Evolutionary conservation across 2,888 invertebrate species (phyloP).

Genomic region (Pyrocoelia pectoralis): DNA sequence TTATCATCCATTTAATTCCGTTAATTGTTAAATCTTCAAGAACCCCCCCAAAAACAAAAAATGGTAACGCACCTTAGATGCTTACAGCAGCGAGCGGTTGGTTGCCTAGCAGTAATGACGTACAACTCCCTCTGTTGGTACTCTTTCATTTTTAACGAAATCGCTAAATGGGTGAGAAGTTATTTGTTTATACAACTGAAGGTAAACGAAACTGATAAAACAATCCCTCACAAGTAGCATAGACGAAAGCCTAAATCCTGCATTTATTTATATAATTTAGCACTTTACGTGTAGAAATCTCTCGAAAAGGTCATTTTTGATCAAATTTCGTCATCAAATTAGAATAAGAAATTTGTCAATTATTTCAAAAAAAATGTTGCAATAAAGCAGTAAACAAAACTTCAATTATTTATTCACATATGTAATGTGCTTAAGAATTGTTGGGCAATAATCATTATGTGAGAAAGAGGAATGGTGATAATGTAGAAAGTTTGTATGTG

Average conservation of each 20-base stretch:
- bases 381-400: background rate
- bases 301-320: too few relatives aligned
- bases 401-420: background rate
- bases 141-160: too few relatives aligned
- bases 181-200: too few relatives aligned
- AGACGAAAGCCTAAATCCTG: too few relatives aligned
- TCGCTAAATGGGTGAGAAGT: too few relatives aligned
- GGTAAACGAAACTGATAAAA: too few relatives aligned
- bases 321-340: too few relatives aligned
- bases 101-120: background rate
- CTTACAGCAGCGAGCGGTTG: background rate
- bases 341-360: background rate
- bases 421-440: background rate
- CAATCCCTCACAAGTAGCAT: too few relatives aligned
- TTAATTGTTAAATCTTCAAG: background rate
- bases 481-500: background rate
- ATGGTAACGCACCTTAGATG: too few relatives aligned
- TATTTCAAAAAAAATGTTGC: background rate
- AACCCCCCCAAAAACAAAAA: background rate
- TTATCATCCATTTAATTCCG: background rate
- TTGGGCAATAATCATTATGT: conserved; percentile 1
- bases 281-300: too few relatives aligned
- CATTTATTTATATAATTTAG: too few relatives aligned
- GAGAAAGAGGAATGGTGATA: background rate
- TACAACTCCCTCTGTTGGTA: too few relatives aligned